These are phyloP conservation scores for Onychorhynchus coronatus DNA, from an alignment of 2,113 vertebrate species.

Conservation along the genomic window DNA sequence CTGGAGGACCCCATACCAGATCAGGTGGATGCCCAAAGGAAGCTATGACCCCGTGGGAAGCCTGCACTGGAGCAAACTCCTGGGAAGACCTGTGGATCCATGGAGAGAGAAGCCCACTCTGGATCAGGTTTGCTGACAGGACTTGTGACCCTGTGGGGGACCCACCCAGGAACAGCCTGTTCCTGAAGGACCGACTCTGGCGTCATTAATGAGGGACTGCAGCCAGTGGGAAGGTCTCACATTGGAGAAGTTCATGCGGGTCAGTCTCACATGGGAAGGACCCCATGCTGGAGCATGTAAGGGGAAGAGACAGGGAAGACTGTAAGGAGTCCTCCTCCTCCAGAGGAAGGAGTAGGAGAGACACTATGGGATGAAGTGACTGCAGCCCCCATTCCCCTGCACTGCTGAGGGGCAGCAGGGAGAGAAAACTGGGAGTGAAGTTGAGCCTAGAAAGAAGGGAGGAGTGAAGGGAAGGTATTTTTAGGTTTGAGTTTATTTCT, in stretches of 20 bases:
- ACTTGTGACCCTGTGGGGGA: not conserved
- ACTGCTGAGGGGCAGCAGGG: not conserved
- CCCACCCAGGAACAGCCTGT: not conserved
- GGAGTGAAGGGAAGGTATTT: not conserved
- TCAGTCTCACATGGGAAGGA: not conserved
- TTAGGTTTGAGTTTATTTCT: not conserved
- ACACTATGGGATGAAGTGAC: not conserved
- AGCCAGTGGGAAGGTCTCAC: not conserved
- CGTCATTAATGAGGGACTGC: not conserved
- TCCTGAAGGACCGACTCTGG: not conserved
- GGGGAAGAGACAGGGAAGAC: no score
- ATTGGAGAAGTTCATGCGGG: not conserved
- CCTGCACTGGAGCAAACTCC: not conserved
- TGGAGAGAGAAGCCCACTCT: not conserved
- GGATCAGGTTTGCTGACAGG: not conserved
- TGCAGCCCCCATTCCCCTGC: not conserved
- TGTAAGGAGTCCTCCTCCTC: not conserved
- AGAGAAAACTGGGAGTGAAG: not conserved
- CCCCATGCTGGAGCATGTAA: fast-evolving
- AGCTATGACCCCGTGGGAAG: not conserved
- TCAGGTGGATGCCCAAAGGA: not conserved
- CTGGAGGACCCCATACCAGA: fast-evolving
- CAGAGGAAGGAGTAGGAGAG: not conserved
- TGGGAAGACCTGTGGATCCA: not conserved
- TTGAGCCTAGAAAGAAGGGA: not conserved